These are phyloP conservation scores for Chloebia gouldiae DNA, from an alignment of 2,113 vertebrate genomes.

Conservation along the genomic window DNA sequence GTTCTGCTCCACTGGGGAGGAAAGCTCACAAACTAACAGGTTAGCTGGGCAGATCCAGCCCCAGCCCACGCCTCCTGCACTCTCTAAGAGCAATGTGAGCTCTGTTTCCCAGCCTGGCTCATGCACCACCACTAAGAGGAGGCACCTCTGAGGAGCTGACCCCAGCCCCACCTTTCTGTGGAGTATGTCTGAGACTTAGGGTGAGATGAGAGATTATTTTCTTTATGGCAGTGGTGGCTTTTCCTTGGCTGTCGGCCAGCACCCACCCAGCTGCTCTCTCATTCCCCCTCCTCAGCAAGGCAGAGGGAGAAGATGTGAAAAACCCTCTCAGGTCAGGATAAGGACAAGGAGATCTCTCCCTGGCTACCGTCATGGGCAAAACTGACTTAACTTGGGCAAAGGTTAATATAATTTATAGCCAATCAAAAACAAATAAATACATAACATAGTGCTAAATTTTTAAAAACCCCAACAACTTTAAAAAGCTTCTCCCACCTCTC, in stretches of 20 bases:
- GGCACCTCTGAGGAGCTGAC: neutral
- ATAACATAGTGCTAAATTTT: neutral
- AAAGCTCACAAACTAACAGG: neutral
- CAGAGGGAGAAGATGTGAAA: neutral
- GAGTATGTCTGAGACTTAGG: neutral
- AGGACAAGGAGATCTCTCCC: neutral
- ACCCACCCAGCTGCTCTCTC: neutral
- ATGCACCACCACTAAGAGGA: neutral
- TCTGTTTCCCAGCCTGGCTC: neutral
- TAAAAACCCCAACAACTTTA: rapidly evolving
- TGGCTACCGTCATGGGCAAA: neutral
- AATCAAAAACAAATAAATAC: neutral
- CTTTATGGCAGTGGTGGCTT: neutral
- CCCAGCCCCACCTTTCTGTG: neutral
- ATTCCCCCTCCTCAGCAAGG: neutral
- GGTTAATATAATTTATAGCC: neutral
- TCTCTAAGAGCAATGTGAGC: neutral
- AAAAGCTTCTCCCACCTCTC: rapidly evolving
- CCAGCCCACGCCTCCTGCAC: rapidly evolving
- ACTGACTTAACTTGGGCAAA: neutral
- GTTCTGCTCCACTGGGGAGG: neutral
- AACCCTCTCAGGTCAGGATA: neutral
- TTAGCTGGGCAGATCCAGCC: neutral
- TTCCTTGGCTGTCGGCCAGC: neutral
- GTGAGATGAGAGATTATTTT: neutral